Base-by-base conservation (phyloP, 2,797 vertebrate species). In the Lepidocolaptes lacrymiger region DNA sequence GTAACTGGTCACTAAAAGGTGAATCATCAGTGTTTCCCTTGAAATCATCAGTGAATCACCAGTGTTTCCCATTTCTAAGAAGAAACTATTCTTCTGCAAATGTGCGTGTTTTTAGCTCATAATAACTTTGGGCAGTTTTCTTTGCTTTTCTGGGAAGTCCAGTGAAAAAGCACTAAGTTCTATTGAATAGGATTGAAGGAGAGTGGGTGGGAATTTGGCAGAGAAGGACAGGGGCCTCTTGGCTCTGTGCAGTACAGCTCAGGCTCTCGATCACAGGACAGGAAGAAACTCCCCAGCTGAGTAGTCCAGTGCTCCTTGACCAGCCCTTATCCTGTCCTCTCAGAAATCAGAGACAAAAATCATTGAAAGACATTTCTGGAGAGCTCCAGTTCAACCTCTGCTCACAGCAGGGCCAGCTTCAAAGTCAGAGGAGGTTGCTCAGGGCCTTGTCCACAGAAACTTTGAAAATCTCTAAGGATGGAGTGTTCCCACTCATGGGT, bases 221-320 rank as follows among this genome's bases (percentile, higher is more conserved):
- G 55, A 59, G 68, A 32, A 69, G 72, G 69, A 69, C 52, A 43
- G 51, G 28, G 51, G 36, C 39, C 37, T 69, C 51, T 56, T 18
- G 3, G 24, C 55, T 80, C 37, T 2, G 0, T 0, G 8, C 43
- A 77, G 19, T 14, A 8, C 0, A 0, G 28, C 73, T 74, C 4
- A 0, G 78, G 76, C 19, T 73, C 61, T 44, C 43, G 12, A 26
- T 73, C 82, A 63, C 58, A 52, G 30, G 10, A 37, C 20, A 51
- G 37, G 24, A 69, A 34, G 61, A 58, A 58, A 10, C 26, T 69
- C 21, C 41, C 5, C 4, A 66, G 43, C 37, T 71, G 10, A 59
- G 52, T 56, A 71, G 19, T 62, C 30, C n/a, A 23, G 24, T 55
- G 61, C 41, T 64, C 66, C 46, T 72, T 3, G 1, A 30, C 20